Percentiles rank a stretch among this genome's conserved stretches.
Evolutionary conservation across 64 coral and sea anemone species (phyloP).

Genomic region (Trachythela sp.): DNA sequence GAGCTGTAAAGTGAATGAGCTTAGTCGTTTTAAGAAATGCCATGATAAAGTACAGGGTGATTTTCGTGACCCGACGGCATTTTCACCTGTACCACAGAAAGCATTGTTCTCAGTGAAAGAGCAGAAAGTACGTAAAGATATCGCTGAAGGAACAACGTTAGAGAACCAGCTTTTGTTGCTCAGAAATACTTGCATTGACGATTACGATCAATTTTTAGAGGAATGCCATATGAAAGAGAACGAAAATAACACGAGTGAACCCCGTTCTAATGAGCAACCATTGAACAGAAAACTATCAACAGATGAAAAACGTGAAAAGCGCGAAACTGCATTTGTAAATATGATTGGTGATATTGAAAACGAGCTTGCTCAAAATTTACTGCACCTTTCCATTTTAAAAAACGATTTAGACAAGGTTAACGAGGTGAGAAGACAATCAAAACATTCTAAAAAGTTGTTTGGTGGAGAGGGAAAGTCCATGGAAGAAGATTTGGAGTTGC

Average conservation of each 20-base stretch:
- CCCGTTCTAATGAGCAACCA: background rate
- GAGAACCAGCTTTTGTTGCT: slow-evolving; percentile 79
- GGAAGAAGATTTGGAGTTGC: slow-evolving; percentile 76
- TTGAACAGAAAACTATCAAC: background rate
- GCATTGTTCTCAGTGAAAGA: slow-evolving; percentile 58
- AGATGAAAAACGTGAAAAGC: background rate
- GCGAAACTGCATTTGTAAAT: slow-evolving; percentile 45
- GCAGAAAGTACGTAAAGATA: slow-evolving; percentile 71
- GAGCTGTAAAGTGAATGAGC: slow-evolving; percentile 52
- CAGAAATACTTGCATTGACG: slow-evolving; percentile 81
- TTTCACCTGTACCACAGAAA: slow-evolving; percentile 49
- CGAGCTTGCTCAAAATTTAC: slow-evolving; percentile 75
- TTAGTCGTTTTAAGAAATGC: slow-evolving; percentile 69
- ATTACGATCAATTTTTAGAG: slow-evolving; percentile 75
- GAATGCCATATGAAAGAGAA: slow-evolving; percentile 40
- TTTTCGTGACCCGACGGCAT: slow-evolving; percentile 57
- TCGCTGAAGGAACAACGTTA: slow-evolving; percentile 70
- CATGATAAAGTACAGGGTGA: slow-evolving; percentile 78
- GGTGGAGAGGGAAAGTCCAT: background rate
- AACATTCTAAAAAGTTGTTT: slow-evolving; percentile 39
- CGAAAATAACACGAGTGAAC: background rate
- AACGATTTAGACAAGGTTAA: slow-evolving; percentile 55
- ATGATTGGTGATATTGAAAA: slow-evolving; percentile 84
- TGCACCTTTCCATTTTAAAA: slow-evolving; percentile 75
- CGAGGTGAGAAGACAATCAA: slow-evolving; percentile 38